A percentile compares a stretch with the other conserved stretches of the same genome.
Evolutionary conservation across 2,113 vertebrate genomes (phyloP).

Genomic region (Promerops cafer): DNA sequence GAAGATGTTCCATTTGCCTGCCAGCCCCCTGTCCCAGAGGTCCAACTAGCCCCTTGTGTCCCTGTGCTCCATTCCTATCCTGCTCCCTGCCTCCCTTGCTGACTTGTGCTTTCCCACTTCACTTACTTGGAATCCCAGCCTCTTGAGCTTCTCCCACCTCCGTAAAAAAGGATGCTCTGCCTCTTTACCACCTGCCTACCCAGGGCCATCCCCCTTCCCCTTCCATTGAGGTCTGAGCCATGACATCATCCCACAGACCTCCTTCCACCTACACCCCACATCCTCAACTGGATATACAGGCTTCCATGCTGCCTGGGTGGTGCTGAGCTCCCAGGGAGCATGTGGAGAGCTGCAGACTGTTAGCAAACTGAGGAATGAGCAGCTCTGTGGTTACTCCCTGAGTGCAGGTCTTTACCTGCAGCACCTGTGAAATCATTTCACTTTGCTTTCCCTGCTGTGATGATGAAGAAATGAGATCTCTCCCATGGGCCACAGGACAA

Average conservation of each 20-base stretch:
- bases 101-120: background rate
- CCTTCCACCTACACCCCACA: background rate
- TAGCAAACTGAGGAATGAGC: background rate
- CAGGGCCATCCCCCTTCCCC: background rate
- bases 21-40: background rate
- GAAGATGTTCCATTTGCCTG: background rate
- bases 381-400: conserved; percentile 23
- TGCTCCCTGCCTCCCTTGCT: background rate
- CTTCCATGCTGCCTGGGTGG: background rate
- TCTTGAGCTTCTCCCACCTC: background rate
- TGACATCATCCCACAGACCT: background rate
- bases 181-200: background rate
- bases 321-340: background rate
- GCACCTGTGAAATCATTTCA: conserved; percentile 6
- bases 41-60: background rate
- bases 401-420: conserved; percentile 46
- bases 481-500: background rate
- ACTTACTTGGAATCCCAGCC: background rate
- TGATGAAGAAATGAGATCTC: background rate
- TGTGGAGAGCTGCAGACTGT: background rate
- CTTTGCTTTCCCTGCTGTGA: background rate
- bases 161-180: background rate
- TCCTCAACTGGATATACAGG: conserved; percentile 16
- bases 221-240: background rate
- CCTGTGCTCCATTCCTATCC: background rate